Evolutionary conservation across 2,888 invertebrate genomes (phyloP), one percentile per base, ranked within the genome.

Genomic region (Tinea semifulvella): DNA sequence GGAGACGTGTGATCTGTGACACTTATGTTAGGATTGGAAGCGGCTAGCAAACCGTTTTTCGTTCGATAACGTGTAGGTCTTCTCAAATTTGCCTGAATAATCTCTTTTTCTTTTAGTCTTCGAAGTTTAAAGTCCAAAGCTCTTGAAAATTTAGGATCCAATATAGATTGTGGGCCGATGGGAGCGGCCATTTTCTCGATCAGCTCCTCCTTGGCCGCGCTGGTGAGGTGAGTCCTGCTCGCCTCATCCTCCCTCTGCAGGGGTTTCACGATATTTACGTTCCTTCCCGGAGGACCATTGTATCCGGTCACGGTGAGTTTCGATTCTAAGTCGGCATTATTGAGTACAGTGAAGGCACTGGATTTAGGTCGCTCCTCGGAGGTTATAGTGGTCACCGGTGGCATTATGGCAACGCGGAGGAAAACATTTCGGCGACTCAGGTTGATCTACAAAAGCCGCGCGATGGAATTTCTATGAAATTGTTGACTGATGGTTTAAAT

Each of bases 91-190:
- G 66, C 59, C 52, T 65, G 64, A 13, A 67, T 54, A 16, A 68
- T 60, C 54, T 85, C 85, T 52, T 85, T 85, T 48, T 86, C 86
- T 63, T 89, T 88, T 43, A 91, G 79, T 47, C 86, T 85, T 25
- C 85, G 81, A 47, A 92, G 69, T 63, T 90, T 90, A 31, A 86
- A 85, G 62, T 90, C 90, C 48, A 92, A 77, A 45, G 88, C 87
- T 55, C 87, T 86, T 48, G 87, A 87, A 64, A 91, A 90, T 54
- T 85, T 84, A 14, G 76, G 72, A 49, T 79, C 76, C 47, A 76
- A 60, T 40, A 72, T 65, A 19, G 70, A 62, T 49, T 61, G 62
- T 17, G 53, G 58, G 43, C 47, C 54, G 44, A 43, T 46, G 27
- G 52, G 50, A 27, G 51, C 49, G 45, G 53, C 50, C 44, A 46